Percentiles rank a stretch among this genome's conserved stretches.
Conservation (phyloP, 2,888 invertebrate species). For the Nomada hirtipes region DNA sequence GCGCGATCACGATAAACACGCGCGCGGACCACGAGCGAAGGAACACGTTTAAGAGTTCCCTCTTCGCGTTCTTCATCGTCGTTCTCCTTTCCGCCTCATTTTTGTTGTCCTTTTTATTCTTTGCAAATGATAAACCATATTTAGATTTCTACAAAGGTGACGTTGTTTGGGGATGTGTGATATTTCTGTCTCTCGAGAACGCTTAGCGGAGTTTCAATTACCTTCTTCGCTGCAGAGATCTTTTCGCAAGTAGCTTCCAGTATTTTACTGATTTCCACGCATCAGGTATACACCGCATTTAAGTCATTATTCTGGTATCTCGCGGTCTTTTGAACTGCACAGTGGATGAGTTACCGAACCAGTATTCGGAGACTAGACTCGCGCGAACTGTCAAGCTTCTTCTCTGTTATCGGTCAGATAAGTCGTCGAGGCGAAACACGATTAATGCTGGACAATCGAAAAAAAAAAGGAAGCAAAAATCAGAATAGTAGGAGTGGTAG, state of each 20-base stretch:
- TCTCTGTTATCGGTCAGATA: not conserved
- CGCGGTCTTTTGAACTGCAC: no score
- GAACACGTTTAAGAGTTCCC: conserved; percentile 15
- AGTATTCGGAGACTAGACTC: not conserved
- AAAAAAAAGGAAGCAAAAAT: not conserved
- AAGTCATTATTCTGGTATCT: no score
- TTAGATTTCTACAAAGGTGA: no score
- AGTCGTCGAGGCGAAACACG: not conserved
- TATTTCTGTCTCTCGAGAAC: no score
- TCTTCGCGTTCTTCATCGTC: not conserved
- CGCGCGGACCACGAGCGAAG: conserved; percentile 35
- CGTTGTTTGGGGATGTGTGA: no score
- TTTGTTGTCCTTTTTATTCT: not conserved
- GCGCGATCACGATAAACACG: conserved; percentile 44
- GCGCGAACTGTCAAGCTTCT: not conserved
- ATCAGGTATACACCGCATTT: no score
- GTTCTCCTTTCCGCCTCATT: not conserved
- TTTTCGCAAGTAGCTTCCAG: no score
- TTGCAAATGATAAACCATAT: not conserved
- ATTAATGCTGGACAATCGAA: no score
- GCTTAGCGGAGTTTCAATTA: no score
- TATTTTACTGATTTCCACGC: no score
- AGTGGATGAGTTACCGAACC: no score
- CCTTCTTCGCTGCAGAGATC: no score
- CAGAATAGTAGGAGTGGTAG: not conserved